These are phyloP conservation scores for Rhinolophus sinicus DNA, from an alignment of 2,113 vertebrate species.

Conservation along the genomic window DNA sequence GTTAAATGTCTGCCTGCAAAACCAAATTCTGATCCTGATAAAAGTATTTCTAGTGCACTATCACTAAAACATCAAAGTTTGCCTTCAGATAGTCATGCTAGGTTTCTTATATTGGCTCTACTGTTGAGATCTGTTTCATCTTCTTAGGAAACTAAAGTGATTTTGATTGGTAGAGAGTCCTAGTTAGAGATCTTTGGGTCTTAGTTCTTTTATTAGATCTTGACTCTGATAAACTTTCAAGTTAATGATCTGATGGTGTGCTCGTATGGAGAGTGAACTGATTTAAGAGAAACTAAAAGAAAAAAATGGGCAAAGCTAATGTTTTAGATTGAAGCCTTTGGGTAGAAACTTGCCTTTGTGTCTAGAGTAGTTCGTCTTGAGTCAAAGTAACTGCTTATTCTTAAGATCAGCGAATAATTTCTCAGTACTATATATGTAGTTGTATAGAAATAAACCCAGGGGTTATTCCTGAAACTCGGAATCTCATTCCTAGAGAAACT, in stretches of 20 bases:
- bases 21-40: neutral
- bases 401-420: neutral
- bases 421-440: neutral
- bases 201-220: conserved; percentile 18
- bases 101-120: neutral
- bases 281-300: neutral
- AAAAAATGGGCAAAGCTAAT: neutral
- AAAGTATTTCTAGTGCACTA: neutral
- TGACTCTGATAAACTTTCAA: neutral
- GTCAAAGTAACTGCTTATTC: conserved; percentile 6
- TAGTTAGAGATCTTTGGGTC: neutral
- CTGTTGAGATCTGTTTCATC: neutral
- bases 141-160: neutral
- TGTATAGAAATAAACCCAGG: neutral
- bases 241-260: neutral
- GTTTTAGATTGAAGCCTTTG: neutral
- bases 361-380: conserved; percentile 2
- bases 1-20: conserved; percentile 47
- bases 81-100: neutral
- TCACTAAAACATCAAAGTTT: conserved; percentile 7
- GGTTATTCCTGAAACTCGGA: neutral
- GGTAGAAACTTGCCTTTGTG: neutral
- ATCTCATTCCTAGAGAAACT: neutral
- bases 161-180: neutral
- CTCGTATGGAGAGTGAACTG: neutral